phyloP scores from a whole-genome alignment of 2,113 vertebrate species.

The Furnarius figulus region DNA sequence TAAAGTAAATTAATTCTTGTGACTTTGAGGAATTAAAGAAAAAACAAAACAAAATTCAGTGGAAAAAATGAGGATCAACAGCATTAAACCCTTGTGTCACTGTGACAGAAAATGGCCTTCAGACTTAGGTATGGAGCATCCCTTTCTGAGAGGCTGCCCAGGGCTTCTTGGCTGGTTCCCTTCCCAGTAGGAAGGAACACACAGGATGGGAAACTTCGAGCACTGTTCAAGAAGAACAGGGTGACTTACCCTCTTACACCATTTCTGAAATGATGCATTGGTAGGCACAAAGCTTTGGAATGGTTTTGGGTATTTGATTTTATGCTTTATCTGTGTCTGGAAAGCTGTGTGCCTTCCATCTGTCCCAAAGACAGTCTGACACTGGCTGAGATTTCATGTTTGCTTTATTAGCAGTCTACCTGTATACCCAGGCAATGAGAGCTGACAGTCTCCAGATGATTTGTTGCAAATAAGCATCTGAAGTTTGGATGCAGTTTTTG shows the following conservation, averaged over 20 bases:
- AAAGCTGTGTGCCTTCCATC: neutral
- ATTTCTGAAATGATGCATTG: neutral
- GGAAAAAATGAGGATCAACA: neutral
- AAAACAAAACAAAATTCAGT: neutral
- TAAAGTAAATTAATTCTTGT: neutral
- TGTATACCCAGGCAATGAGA: neutral
- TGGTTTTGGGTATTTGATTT: neutral
- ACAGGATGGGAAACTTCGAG: neutral
- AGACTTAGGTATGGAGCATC: neutral
- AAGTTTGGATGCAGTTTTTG: slow-evolving; percentile 23
- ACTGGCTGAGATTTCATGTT: neutral
- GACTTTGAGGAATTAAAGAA: neutral
- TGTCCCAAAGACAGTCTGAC: neutral
- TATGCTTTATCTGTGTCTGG: neutral
- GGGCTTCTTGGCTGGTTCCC: neutral
- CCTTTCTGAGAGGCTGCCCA: neutral
- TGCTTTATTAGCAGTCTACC: neutral
- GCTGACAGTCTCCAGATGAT: neutral
- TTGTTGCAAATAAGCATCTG: neutral
- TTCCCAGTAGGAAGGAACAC: neutral
- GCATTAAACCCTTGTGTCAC: accelerated
- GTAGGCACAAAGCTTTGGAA: neutral
- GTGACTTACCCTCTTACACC: neutral
- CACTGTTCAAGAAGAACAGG: neutral
- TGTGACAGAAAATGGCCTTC: neutral